Conservation (phyloP, 1,140 invertebrate genomes). For the Dinoponera quadriceps region DNA sequence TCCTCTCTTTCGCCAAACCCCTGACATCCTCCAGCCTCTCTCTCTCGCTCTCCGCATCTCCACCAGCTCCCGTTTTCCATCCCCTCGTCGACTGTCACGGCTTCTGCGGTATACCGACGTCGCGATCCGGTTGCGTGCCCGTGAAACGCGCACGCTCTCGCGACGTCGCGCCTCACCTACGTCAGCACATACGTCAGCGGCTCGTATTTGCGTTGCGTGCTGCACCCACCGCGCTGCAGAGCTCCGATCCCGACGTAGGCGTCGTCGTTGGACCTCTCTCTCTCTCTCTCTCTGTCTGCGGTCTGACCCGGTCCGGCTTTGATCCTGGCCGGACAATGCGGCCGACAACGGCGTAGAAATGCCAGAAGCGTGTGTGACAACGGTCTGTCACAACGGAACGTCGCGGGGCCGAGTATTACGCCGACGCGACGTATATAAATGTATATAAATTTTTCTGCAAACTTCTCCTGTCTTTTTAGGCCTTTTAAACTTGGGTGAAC, state of each 20-base stretch:
- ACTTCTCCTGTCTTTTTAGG: too few relatives aligned
- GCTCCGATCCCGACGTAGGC: constrained; percentile 16
- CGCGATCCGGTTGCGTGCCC: constrained; percentile 53
- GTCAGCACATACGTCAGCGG: constrained; percentile 69
- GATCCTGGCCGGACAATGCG: constrained; percentile 40
- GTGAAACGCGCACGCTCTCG: constrained; percentile 51
- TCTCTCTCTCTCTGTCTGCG: constrained; percentile 4
- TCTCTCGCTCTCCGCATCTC: too few relatives aligned
- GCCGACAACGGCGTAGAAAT: constrained; percentile 29
- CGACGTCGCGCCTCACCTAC: constrained; percentile 50
- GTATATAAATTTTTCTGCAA: too few relatives aligned
- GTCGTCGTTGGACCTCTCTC: constrained; percentile 5
- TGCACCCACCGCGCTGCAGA: constrained; percentile 15
- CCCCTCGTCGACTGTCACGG: constrained; percentile 46
- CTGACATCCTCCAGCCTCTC: too few relatives aligned
- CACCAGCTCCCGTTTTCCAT: constrained; percentile 17
- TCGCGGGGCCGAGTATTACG: constrained; percentile 8
- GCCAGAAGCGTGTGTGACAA: constrained; percentile 26
- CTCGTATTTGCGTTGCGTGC: constrained; percentile 49
- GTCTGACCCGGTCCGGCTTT: constrained; percentile 52
- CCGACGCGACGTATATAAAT: too few relatives aligned
- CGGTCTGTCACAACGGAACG: constrained; percentile 30
- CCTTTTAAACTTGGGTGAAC: too few relatives aligned
- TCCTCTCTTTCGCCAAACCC: constrained; percentile 46
- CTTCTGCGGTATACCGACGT: constrained; percentile 54